Evolutionary conservation across 2,888 invertebrate species (phyloP), one percentile per base, ranked within the genome.

Genomic region (Drosophila melanosoma): DNA sequence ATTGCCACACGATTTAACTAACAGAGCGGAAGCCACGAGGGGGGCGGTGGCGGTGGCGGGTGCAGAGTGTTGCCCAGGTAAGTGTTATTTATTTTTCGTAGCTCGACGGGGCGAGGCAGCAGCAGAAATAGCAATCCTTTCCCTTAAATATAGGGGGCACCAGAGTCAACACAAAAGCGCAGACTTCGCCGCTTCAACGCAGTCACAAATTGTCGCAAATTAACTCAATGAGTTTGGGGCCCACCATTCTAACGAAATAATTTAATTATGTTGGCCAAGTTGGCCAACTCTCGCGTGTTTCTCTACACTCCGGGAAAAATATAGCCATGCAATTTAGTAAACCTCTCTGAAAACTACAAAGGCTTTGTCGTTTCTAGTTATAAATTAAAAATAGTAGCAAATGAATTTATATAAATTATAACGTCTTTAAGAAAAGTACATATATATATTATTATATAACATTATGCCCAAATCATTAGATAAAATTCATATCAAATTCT

Each of bases 141-240:
- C 61, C 48, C 10, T 56, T 42, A 57, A 67, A 45, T 23, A 23
- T 3, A 11, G 45, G 15, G 20, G 45, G 52, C 45, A 42, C 23
- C 26, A 20, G 40, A 35, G 38, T 36, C 36, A 68, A 66, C 54
- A 71, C 54, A 68, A 79, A 84, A 79, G 60, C 76, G 72, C 83
- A 72, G 61, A 68, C 83, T 42, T 68, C 60, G 70, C 54, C 69
- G 63, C 70, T 70, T 81, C 57, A 64, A 71, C 88, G 74, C 57
- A 35, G 52, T 62, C 77, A 64, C 73, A 78, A 78, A 77, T 81
- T 86, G 81, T 79, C 77, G 65, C 89, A 90, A 87, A 87, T 90
- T 79, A 87, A 90, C 87, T 84, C 76, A 78, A 84, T 75, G 89
- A 89, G 83, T 72, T 54, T 23, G 54, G n/a, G 26, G 7, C 10